Conservation (phyloP, 2,888 invertebrate species). For the Schrankia costaestrigalis region DNA sequence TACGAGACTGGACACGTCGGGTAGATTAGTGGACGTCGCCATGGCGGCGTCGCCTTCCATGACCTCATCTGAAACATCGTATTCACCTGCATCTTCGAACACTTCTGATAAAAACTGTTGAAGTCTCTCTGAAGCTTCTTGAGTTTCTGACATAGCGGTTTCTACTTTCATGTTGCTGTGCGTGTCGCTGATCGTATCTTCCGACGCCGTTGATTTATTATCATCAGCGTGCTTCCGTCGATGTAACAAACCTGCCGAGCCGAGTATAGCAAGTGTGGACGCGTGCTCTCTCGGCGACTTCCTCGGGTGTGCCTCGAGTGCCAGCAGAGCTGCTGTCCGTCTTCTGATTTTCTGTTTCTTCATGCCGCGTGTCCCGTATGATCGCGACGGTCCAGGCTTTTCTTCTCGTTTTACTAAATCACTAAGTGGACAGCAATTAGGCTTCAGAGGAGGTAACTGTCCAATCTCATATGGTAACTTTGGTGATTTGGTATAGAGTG, state of each 20-base stretch:
- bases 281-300: slow-evolving; percentile 94
- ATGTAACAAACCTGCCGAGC: slow-evolving; percentile 81
- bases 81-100: slow-evolving; percentile 68
- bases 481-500: slow-evolving; percentile 81
- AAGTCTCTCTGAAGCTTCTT: slow-evolving; percentile 63
- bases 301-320: slow-evolving; percentile 82
- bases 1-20: slow-evolving; percentile 69
- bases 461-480: slow-evolving; percentile 89
- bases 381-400: slow-evolving; percentile 61
- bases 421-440: slow-evolving; percentile 75
- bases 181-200: slow-evolving; percentile 64
- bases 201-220: slow-evolving; percentile 69
- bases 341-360: slow-evolving; percentile 61
- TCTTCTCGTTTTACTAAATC: slow-evolving; percentile 69
- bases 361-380: slow-evolving; percentile 68
- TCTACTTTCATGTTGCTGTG: slow-evolving; percentile 55
- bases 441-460: slow-evolving; percentile 81
- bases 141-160: slow-evolving; percentile 51
- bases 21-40: slow-evolving; percentile 55
- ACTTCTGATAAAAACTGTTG: slow-evolving; percentile 69
- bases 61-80: slow-evolving; percentile 71
- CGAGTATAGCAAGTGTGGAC: slow-evolving; percentile 91
- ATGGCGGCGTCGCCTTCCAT: slow-evolving; percentile 59
- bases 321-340: slow-evolving; percentile 51
- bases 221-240: slow-evolving; percentile 71